Evolutionary conservation across 2,113 vertebrate species (phyloP).

Genomic region (human (Homo sapiens)): GRCh38 chr6:158587001-158587500

Average conservation of each 20-base stretch:
- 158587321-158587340: fast-evolving
- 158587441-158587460: background rate
- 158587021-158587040: too few relatives aligned
- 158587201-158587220: background rate
- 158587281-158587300: background rate
- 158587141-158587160: background rate
- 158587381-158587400: background rate
- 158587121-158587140: background rate
- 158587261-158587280: background rate
- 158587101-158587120: background rate
- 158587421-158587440: background rate
- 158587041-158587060: background rate
- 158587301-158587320: fast-evolving
- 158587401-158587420: background rate
- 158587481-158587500: too few relatives aligned
- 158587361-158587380: too few relatives aligned
- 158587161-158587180: background rate
- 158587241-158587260: background rate
- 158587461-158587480: background rate
- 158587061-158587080: background rate
- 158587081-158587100: background rate
- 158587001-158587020: too few relatives aligned
- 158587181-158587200: too few relatives aligned
- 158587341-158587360: background rate
- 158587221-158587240: fast-evolving